Percentiles rank a stretch among this genome's conserved stretches.
Evolutionary conservation across 2,113 vertebrate genomes (phyloP).

Genomic region (Lepisosteus oculatus): DNA sequence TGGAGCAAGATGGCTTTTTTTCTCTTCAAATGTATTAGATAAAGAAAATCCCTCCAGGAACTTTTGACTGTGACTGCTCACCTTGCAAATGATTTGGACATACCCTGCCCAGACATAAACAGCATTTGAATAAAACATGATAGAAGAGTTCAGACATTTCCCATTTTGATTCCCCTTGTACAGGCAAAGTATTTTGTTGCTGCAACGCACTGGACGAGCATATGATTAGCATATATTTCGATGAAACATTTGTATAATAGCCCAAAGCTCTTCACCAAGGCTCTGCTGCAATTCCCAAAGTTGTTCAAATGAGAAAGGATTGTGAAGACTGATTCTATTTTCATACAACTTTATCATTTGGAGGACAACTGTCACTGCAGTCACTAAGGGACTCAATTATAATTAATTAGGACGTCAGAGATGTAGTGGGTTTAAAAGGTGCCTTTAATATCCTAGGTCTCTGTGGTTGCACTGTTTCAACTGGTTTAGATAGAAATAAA

Average conservation of each 20-base stretch:
- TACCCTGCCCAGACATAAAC: slow-evolving; percentile 53
- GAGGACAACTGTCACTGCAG: background rate
- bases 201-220: background rate
- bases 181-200: background rate
- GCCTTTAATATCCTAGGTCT: background rate
- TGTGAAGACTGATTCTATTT: slow-evolving; percentile 2
- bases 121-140: slow-evolving; percentile 56
- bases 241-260: slow-evolving; percentile 3
- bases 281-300: background rate
- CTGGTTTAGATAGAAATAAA: background rate
- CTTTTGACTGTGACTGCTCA: slow-evolving; percentile 57
- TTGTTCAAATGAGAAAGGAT: slow-evolving; percentile 2
- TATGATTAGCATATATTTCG: slow-evolving; percentile 3
- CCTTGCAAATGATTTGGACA: slow-evolving; percentile 55
- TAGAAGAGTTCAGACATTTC: slow-evolving; percentile 39
- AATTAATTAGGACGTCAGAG: slow-evolving; percentile 8
- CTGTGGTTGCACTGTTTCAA: background rate
- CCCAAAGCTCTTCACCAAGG: background rate
- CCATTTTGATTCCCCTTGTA: slow-evolving; percentile 21
- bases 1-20: slow-evolving; percentile 47
- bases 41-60: slow-evolving; percentile 47
- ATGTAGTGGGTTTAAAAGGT: slow-evolving; percentile 10
- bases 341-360: slow-evolving; percentile 11
- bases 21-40: slow-evolving; percentile 27
- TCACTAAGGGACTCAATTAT: slow-evolving; percentile 6